Conservation (phyloP, 92 coral and sea anemone genomes). For the Epizoanthus illoricatus region DNA sequence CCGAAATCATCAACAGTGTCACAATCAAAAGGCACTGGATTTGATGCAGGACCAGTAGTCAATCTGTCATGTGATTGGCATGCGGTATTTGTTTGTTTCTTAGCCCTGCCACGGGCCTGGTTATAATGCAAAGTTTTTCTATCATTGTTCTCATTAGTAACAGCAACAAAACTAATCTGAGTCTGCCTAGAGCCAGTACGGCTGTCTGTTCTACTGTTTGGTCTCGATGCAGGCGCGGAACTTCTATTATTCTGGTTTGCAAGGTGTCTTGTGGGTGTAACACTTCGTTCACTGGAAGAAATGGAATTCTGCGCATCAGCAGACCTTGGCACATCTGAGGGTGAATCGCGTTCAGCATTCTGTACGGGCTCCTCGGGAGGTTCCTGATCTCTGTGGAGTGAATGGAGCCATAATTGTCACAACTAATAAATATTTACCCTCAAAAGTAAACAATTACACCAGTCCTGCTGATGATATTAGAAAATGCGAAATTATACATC, state of each 20-base stretch:
- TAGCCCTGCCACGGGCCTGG: neutral
- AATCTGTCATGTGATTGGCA: too few relatives aligned
- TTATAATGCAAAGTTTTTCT: neutral
- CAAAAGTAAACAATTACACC: too few relatives aligned
- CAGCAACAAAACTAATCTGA: neutral
- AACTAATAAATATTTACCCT: too few relatives aligned
- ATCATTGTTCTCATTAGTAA: neutral
- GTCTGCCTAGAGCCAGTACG: neutral
- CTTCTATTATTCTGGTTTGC: neutral
- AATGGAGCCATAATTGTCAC: neutral
- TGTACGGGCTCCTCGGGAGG: constrained; percentile 16
- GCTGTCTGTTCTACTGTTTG: neutral
- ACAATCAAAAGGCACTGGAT: constrained; percentile 33
- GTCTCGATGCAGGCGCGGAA: neutral
- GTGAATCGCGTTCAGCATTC: neutral
- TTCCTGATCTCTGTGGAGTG: constrained; percentile 17
- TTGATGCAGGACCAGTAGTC: neutral
- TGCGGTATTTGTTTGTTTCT: neutral
- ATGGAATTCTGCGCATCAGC: neutral
- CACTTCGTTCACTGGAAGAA: neutral
- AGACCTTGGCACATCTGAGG: neutral
- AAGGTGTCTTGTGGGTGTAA: neutral
- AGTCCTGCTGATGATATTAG: too few relatives aligned
- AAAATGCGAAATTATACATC: too few relatives aligned
- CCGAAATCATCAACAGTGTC: constrained; percentile 31